These are phyloP conservation scores for Aphelenchoides besseyi DNA, from an alignment of 1,140 invertebrate species.

Conservation along the genomic window DNA sequence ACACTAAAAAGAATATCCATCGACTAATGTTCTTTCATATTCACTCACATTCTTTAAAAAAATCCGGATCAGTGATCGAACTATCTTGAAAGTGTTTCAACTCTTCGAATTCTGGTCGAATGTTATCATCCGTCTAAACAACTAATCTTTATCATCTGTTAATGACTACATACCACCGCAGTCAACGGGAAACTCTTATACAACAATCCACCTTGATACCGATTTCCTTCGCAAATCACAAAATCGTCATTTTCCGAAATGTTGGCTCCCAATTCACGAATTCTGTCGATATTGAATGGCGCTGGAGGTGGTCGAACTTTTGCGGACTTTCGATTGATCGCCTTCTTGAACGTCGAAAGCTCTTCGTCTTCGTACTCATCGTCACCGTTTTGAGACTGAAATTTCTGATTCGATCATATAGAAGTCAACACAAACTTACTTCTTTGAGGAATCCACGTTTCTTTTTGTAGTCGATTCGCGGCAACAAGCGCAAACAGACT, in stretches of 20 bases:
- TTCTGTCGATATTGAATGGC: constrained; percentile 90
- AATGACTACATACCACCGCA: constrained; percentile 70
- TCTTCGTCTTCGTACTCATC: constrained; percentile 29
- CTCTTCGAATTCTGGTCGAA: constrained; percentile 89
- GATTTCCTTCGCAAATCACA: constrained; percentile 89
- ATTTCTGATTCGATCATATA: constrained; percentile 13
- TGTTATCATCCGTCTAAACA: constrained; percentile 70
- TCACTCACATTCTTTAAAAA: constrained; percentile 56
- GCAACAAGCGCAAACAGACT: constrained; percentile 87
- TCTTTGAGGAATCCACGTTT: constrained; percentile 73
- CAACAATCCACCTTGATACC: constrained; percentile 85
- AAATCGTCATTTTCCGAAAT: constrained; percentile 93
- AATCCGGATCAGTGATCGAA: constrained; percentile 31
- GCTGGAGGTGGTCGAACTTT: constrained; percentile 76
- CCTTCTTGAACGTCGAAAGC: constrained; percentile 70
- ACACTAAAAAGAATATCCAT: constrained; percentile 60
- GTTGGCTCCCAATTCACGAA: constrained; percentile 86
- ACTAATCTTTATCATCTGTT: constrained; percentile 12
- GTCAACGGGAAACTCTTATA: constrained; percentile 93
- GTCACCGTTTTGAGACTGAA: constrained; percentile 21
- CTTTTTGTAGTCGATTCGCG: constrained; percentile 89
- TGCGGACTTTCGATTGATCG: constrained; percentile 78
- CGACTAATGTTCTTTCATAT: background rate
- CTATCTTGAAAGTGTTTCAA: constrained; percentile 92
- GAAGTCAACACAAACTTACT: background rate